Evolutionary conservation across 2,113 vertebrate genomes (phyloP).

Genomic region (Labeo rohita): DNA sequence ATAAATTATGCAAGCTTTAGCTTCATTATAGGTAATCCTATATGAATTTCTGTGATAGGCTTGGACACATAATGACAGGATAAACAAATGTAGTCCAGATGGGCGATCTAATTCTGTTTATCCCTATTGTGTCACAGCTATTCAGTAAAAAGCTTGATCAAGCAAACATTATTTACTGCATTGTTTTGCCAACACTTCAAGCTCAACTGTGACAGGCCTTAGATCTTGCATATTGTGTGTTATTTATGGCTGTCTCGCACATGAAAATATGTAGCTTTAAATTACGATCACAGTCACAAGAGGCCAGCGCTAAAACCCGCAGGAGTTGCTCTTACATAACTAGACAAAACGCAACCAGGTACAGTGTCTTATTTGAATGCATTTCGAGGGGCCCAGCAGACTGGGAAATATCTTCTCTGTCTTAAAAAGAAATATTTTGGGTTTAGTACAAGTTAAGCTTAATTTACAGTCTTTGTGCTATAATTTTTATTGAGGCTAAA

Average conservation of each 20-base stretch:
- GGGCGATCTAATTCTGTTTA: conserved; percentile 44
- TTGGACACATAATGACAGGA: conserved; percentile 33
- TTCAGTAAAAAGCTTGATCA: conserved; percentile 52
- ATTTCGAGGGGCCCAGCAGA: background rate
- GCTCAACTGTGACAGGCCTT: background rate
- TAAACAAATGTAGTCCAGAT: conserved; percentile 57
- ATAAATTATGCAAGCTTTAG: conserved; percentile 43
- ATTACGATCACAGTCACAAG: conserved; percentile 45
- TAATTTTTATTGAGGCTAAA: background rate
- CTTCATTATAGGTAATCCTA: conserved; percentile 2
- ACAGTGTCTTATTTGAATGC: conserved; percentile 36
- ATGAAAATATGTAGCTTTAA: conserved; percentile 35
- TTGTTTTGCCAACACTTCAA: conserved; percentile 32
- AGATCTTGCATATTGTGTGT: conserved; percentile 38
- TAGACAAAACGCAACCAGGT: conserved; percentile 40
- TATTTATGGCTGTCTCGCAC: conserved; percentile 46
- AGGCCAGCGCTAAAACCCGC: background rate
- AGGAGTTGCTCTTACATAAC: conserved; percentile 22
- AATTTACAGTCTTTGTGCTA: background rate
- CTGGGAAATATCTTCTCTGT: background rate
- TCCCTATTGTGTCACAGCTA: conserved; percentile 24
- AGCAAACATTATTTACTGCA: conserved; percentile 43
- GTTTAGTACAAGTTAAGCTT: background rate
- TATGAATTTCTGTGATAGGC: conserved; percentile 33
- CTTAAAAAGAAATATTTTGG: background rate